Evolutionary conservation across 2,113 vertebrate genomes (phyloP).

Genomic region (Edolisoma coerulescens): DNA sequence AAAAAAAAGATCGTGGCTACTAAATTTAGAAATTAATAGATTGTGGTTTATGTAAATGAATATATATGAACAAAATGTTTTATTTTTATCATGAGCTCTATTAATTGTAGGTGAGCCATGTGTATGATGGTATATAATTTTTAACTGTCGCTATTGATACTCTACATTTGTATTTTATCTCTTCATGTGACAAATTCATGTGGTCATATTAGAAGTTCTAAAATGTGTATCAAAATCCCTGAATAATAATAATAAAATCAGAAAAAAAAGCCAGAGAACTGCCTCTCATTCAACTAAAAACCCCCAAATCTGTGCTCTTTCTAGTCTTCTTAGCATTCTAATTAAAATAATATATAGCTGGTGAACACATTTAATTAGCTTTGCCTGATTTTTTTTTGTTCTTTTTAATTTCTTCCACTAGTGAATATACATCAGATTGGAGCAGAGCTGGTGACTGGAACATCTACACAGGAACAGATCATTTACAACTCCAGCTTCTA

Average conservation of each 20-base stretch:
- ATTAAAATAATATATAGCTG: neutral
- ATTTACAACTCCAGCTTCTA: neutral
- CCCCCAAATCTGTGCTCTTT: rapidly evolving
- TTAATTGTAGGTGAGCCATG: neutral
- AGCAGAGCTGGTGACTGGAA: neutral
- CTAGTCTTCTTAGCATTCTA: neutral
- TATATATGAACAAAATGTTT: neutral
- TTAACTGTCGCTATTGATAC: neutral
- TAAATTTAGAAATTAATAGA: neutral
- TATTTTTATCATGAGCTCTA: neutral
- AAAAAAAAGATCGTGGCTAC: neutral
- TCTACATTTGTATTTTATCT: neutral
- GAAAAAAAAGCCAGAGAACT: neutral
- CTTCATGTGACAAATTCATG: neutral
- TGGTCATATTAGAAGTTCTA: neutral
- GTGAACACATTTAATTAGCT: neutral
- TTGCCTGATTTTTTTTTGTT: neutral
- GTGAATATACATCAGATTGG: neutral
- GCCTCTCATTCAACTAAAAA: neutral
- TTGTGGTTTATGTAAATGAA: neutral
- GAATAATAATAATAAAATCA: neutral
- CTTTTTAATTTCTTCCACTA: neutral
- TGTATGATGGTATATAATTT: neutral
- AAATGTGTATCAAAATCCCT: neutral
- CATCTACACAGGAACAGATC: neutral